Evolutionary conservation across 1,140 invertebrate species (phyloP).

Genomic region (Conus ventricosus): DNA sequence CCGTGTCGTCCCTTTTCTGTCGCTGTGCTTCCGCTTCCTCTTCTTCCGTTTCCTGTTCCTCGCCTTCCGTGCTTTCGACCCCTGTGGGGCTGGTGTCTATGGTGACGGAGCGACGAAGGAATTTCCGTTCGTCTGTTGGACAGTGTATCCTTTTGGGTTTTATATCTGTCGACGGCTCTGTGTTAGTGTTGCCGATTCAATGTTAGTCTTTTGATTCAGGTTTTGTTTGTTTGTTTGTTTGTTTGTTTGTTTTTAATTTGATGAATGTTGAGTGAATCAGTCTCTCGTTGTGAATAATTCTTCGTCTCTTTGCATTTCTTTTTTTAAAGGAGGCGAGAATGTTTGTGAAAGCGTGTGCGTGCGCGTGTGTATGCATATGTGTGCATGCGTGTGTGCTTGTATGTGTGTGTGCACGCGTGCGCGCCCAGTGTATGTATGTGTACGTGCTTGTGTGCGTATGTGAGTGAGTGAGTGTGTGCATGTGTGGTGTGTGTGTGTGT

Average conservation of each 20-base stretch:
- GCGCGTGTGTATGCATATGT: neutral
- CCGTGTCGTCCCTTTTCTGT: neutral
- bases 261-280: too few species aligned
- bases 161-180: too few species aligned
- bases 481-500: too few species aligned
- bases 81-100: neutral
- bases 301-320: too few species aligned
- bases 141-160: too few species aligned
- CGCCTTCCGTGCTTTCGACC: neutral
- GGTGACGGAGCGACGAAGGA: constrained; percentile 11
- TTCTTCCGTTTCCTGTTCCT: neutral
- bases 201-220: too few species aligned
- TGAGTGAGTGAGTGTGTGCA: neutral
- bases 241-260: too few species aligned
- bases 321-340: neutral
- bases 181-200: too few species aligned
- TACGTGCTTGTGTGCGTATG: neutral
- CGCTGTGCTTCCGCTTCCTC: constrained; percentile 11
- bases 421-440: neutral
- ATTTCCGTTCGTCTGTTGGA: neutral
- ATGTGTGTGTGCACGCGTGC: neutral
- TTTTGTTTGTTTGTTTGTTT: too few species aligned
- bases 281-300: too few species aligned
- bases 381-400: neutral
- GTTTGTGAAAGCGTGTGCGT: neutral